Conservation (phyloP, 1,140 invertebrate species). For the Meloidogyne floridensis region DNA sequence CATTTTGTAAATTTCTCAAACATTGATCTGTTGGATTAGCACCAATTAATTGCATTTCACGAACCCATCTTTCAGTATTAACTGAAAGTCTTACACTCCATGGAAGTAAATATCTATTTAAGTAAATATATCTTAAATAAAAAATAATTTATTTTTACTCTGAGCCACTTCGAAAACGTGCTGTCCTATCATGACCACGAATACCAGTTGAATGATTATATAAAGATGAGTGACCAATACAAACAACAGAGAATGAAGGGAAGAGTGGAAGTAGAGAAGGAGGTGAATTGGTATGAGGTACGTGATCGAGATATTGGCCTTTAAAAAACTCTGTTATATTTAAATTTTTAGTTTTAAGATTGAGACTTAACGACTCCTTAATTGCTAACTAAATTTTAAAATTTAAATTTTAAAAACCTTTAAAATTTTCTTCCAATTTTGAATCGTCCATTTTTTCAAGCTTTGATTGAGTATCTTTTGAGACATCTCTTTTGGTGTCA, state of each 20-base stretch:
- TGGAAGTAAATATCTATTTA: slow-evolving; percentile 78
- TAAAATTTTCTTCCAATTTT: slow-evolving; percentile 32
- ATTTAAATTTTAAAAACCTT: slow-evolving; percentile 27
- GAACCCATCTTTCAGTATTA: slow-evolving; percentile 66
- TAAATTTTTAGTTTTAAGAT: too few relatives aligned
- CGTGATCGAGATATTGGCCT: slow-evolving; percentile 44
- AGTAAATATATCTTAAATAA: not conserved
- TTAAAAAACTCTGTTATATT: not conserved
- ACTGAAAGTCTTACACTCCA: slow-evolving; percentile 85
- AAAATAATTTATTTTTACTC: slow-evolving; percentile 68
- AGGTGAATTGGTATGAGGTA: slow-evolving; percentile 27
- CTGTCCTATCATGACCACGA: slow-evolving; percentile 70
- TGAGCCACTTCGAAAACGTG: slow-evolving; percentile 79
- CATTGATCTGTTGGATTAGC: slow-evolving; percentile 29
- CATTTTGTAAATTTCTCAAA: slow-evolving; percentile 37
- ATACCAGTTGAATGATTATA: slow-evolving; percentile 83
- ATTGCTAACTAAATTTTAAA: slow-evolving; percentile 3
- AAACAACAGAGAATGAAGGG: slow-evolving; percentile 88
- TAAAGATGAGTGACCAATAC: slow-evolving; percentile 82
- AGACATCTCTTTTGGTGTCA: not conserved
- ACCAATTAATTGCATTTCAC: slow-evolving; percentile 67
- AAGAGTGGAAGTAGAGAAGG: slow-evolving; percentile 76
- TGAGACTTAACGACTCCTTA: not conserved
- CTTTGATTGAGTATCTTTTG: slow-evolving; percentile 21
- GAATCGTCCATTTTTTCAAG: not conserved